Evolutionary conservation across 1,140 invertebrate genomes (phyloP), one percentile per base, ranked within the genome.

Genomic region (Cephus cinctus): DNA sequence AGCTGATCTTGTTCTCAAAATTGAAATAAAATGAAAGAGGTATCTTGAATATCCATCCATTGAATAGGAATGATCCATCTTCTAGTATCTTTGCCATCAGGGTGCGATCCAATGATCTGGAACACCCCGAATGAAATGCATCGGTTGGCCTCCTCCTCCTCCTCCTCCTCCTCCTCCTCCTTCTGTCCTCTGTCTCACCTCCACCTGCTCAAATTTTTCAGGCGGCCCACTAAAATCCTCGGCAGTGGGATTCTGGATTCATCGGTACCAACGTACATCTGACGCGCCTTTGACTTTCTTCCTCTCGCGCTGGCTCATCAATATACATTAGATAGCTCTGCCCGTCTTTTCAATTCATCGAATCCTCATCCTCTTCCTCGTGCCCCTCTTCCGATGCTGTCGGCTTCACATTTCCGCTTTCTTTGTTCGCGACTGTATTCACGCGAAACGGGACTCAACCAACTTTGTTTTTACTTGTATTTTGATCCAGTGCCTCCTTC

Each of bases 251-350:
- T n/a, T n/a, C n/a, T n/a, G n/a, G n/a, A n/a, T n/a, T n/a, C n/a
- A n/a, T n/a, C n/a, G n/a, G n/a, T n/a, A n/a, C n/a, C n/a, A n/a
- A n/a, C n/a, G n/a, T n/a, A n/a, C n/a, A n/a, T n/a, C n/a, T n/a
- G n/a, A n/a, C n/a, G n/a, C n/a, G n/a, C n/a, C n/a, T n/a, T n/a
- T n/a, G n/a, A n/a, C n/a, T n/a, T n/a, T n/a, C n/a, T 47, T 54
- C 53, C 56, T 55, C 43, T 50, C 15, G n/a, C n/a, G n/a, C 25
- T 9, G 25, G 43, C 55, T 59, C 50, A 59, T 59, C 55, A 59
- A 50, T 57, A 59, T 59, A 55, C 56, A 59, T 59, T 59, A 59
- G 56, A 42, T 46, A 50, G 43, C 52, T 42, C 56, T 59, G 52
- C 51, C 51, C 47, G 56, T 54, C 56, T 59, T 57, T 57, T 51